Evolutionary conservation across 2,113 vertebrate genomes (phyloP).

Genomic region (Ciconia maguari): DNA sequence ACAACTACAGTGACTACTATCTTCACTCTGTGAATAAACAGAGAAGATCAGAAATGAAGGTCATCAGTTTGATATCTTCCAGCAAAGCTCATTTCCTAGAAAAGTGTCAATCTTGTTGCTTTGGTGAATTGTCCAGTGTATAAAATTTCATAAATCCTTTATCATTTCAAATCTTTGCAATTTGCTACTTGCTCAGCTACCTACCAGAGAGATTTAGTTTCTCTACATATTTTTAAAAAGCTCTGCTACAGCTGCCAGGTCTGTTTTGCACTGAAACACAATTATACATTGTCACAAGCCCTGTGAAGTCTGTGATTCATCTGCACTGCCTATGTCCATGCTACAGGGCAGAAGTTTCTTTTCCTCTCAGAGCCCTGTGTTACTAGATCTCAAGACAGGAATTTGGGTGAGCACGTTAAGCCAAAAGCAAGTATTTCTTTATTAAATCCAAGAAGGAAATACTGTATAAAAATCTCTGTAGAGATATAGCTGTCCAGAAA

Average conservation of each 20-base stretch:
- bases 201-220: not conserved
- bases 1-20: not conserved
- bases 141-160: not conserved
- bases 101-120: not conserved
- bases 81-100: not conserved
- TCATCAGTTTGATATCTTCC: not conserved
- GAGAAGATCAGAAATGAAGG: not conserved
- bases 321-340: not conserved
- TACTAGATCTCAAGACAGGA: not conserved
- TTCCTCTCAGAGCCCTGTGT: not conserved
- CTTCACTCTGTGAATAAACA: not conserved
- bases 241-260: not conserved
- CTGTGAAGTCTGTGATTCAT: not conserved
- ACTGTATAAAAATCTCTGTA: not conserved
- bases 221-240: not conserved
- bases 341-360: not conserved
- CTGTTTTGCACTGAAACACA: not conserved
- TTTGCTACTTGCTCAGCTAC: not conserved
- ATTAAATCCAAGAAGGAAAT: not conserved
- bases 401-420: not conserved
- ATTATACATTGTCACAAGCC: not conserved
- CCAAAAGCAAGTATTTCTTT: not conserved
- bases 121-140: not conserved
- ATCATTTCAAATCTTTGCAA: not conserved
- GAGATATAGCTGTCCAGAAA: not conserved